Base-by-base conservation (phyloP, 2,113 vertebrate genomes). In the Campylorhamphus procurvoides region DNA sequence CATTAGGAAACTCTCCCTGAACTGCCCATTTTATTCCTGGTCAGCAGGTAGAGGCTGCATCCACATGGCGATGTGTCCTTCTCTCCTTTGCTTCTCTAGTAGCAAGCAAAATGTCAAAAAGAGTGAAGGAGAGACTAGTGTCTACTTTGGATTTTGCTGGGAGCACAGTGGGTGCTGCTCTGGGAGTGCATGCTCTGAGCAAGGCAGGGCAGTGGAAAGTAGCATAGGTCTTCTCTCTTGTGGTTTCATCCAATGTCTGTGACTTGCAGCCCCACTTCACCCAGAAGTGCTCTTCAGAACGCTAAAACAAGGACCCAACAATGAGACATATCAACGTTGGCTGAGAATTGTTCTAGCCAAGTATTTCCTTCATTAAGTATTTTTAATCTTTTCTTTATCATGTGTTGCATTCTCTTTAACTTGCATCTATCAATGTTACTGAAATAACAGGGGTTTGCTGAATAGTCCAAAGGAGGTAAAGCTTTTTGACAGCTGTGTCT, bases 31-130 rank as follows among this genome's bases (percentile, higher is more conserved):
- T 14, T 73, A 8, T 31, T 62, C 4, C 10, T 33, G 18, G 31
- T 59, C 56, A 85, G 22, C 6, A 2, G 18, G 31, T 6, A 71
- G 42, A 53, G 18, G 18, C 19, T 93, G n/a, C 44, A 73, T 25
- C 9, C 0, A 0, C 1, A 1, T 15, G 44, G 19, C 10, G 28
- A 12, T 10, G 10, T 49, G 16, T 5, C 15, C 5, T 85, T 69
- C 31, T 71, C 20, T 59, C 24, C 16, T 23, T 49, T 79, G 37
- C 6, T 49, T 77, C 44, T 37, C 68, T 35, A 50, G 9, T 10
- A 33, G 29, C 25, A 77, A 80, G 18, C 0, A 9, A 72, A 79
- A 44, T 20, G 9, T 24, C 50, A 62, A 20, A 69, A 74, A 67
- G 4, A 35, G 35, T 3, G 1, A 50, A 77, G 47, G 29, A 86